Conservation (phyloP, 2,797 vertebrate species). For the Lacerta bilineata region DNA sequence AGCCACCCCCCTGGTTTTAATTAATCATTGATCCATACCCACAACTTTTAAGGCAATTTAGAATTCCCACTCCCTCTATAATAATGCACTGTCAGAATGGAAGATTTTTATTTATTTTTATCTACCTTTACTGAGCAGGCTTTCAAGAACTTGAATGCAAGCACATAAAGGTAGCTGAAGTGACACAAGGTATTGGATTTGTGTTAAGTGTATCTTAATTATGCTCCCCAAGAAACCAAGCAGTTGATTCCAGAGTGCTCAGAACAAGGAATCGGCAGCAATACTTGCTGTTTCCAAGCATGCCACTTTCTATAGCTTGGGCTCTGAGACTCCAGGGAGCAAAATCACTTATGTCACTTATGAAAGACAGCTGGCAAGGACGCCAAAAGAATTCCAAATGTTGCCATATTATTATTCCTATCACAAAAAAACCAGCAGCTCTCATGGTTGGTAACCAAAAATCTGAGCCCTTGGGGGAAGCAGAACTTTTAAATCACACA, state of each 20-base stretch:
- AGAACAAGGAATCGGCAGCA: not conserved
- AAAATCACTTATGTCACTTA: not conserved
- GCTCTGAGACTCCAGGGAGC: not conserved
- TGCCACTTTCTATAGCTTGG: not conserved
- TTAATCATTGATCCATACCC: not conserved
- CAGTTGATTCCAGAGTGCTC: not conserved
- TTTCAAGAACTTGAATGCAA: constrained; percentile 24
- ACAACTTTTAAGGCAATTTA: not conserved
- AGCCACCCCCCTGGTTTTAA: not conserved
- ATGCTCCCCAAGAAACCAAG: constrained; percentile 10
- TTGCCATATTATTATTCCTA: not conserved
- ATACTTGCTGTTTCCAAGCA: not conserved
- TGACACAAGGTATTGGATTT: not conserved
- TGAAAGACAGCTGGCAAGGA: not conserved
- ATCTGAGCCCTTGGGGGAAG: constrained; percentile 6
- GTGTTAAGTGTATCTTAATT: not conserved
- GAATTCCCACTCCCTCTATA: not conserved
- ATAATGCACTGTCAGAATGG: not conserved
- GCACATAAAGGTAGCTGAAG: not conserved
- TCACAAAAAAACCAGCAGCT: not conserved
- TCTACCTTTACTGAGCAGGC: too few relatives aligned
- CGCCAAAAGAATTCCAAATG: not conserved
- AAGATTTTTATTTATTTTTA: too few relatives aligned
- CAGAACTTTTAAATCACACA: not conserved
- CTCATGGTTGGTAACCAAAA: not conserved